phyloP scores from a whole-genome alignment of 1,140 invertebrate genomes.

The Pseudomyrmex pallidus region DNA sequence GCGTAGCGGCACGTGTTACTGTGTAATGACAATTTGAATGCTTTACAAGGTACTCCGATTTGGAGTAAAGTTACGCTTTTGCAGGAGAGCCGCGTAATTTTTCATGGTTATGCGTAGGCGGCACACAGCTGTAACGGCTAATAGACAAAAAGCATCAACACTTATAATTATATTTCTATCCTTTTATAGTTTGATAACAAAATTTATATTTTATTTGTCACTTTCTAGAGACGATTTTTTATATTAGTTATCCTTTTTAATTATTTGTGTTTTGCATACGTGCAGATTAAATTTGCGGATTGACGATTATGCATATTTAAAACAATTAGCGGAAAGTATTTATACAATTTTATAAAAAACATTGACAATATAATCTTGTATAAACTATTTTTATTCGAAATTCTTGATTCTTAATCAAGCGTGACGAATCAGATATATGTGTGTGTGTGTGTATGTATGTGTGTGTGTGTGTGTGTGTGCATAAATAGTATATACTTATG shows the following conservation, averaged over 20 bases:
- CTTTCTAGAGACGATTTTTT: not conserved
- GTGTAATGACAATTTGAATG: constrained; percentile 49
- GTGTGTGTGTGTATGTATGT: not conserved
- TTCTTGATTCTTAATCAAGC: constrained; percentile 9
- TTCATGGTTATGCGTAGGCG: constrained; percentile 55
- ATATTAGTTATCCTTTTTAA: not conserved
- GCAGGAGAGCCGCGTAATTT: constrained; percentile 35
- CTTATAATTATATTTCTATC: not conserved
- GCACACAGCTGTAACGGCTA: not conserved
- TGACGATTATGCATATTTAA: not conserved
- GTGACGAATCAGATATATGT: not conserved
- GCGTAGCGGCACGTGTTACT: constrained; percentile 75
- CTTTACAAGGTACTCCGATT: constrained; percentile 44
- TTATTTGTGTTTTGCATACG: constrained; percentile 1
- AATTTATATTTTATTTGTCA: constrained; percentile 9
- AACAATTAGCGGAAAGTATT: not conserved
- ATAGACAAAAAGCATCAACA: not conserved
- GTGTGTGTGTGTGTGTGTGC: not conserved
- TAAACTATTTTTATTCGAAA: constrained; percentile 14
- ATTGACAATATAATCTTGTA: not conserved
- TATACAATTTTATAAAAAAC: not conserved
- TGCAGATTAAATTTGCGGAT: constrained; percentile 24
- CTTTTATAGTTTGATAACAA: not conserved
- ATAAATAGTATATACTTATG: not conserved
- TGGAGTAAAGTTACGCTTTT: constrained; percentile 55